phyloP scores from a whole-genome alignment of 2,113 vertebrate genomes.

The Scomber scombrus region DNA sequence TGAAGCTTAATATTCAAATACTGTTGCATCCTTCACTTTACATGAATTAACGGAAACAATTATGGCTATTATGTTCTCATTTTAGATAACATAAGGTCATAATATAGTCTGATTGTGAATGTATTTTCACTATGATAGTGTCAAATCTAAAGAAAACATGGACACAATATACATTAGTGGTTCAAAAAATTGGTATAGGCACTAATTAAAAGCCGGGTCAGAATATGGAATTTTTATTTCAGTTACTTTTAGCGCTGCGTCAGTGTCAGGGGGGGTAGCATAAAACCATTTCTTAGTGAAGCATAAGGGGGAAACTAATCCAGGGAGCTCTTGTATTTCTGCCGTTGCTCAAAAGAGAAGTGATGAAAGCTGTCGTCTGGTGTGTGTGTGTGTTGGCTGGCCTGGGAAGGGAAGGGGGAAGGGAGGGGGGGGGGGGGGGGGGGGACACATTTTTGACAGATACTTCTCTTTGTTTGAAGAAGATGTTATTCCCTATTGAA shows the following conservation, averaged over 20 bases:
- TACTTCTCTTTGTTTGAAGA: constrained; percentile 36
- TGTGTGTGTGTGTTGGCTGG: constrained; percentile 16
- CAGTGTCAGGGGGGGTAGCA: constrained; percentile 22
- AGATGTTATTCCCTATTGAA: constrained; percentile 53
- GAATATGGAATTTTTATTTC: background rate
- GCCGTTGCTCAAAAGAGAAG: constrained; percentile 50
- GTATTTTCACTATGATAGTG: no score
- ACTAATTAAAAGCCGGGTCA: no score
- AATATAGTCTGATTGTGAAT: no score
- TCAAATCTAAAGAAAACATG: no score
- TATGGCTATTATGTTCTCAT: no score
- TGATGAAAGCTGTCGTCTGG: constrained; percentile 58
- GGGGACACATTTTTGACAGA: constrained; percentile 40
- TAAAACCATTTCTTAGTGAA: constrained; percentile 42
- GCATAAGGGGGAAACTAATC: constrained; percentile 33
- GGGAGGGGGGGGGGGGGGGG: no score
- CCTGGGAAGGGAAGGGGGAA: constrained; percentile 8
- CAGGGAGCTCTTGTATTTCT: constrained; percentile 33
- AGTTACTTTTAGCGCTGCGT: constrained; percentile 19
- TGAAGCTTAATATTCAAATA: no score
- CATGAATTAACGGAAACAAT: no score
- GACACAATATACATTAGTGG: no score
- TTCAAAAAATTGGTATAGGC: no score
- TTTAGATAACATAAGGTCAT: no score
- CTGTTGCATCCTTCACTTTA: no score